phyloP scores from a whole-genome alignment of 2,113 vertebrate genomes.

The Tragelaphus imberbis region DNA sequence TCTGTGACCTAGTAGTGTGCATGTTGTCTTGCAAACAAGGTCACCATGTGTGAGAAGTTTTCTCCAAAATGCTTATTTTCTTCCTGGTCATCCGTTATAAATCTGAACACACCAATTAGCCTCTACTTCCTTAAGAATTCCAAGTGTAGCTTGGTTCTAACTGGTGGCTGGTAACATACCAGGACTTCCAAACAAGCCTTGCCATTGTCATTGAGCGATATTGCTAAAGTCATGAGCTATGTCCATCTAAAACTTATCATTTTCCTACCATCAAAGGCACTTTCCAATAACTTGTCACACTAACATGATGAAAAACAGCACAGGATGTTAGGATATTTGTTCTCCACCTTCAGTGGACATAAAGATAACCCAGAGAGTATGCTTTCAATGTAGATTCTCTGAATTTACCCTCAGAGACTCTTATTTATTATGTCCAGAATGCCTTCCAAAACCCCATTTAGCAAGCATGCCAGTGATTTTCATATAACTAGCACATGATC shows the following conservation, averaged over 20 bases:
- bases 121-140: background rate
- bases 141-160: background rate
- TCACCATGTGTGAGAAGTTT: slow-evolving; percentile 16
- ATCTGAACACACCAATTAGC: background rate
- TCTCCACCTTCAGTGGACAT: background rate
- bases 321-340: background rate
- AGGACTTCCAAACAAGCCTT: background rate
- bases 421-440: background rate
- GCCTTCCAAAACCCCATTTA: background rate
- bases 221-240: background rate
- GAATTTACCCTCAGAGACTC: background rate
- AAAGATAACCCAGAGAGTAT: background rate
- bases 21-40: slow-evolving; percentile 31
- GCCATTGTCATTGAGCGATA: background rate
- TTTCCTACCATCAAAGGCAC: background rate
- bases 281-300: background rate
- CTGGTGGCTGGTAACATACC: background rate
- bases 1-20: slow-evolving; percentile 56
- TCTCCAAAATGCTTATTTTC: background rate
- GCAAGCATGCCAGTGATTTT: background rate
- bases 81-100: background rate
- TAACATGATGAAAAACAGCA: background rate
- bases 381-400: background rate
- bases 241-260: background rate
- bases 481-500: background rate